Conservation (phyloP, 2,113 vertebrate species). For the Tylochromis polylepis region DNA sequence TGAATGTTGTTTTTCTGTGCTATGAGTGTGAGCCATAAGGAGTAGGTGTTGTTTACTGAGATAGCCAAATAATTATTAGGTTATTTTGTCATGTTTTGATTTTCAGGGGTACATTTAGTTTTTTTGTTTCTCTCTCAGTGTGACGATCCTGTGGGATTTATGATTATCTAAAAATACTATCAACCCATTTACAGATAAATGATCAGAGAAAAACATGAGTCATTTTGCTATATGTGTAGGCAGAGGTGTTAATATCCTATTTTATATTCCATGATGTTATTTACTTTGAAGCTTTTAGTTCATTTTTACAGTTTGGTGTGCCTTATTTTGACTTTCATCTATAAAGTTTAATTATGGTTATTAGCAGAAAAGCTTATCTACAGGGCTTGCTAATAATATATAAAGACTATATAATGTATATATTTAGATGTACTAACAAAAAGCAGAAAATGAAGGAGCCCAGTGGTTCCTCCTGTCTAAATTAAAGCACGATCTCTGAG, state of each 20-base stretch:
- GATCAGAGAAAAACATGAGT: not conserved
- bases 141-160: not conserved
- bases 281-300: not conserved
- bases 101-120: not conserved
- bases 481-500: not conserved
- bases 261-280: not conserved
- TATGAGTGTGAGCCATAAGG: not conserved
- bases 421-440: not conserved
- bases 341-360: not conserved
- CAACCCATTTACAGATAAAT: not conserved
- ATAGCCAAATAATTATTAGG: not conserved
- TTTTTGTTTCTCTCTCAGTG: not conserved
- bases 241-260: not conserved
- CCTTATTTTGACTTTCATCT: not conserved
- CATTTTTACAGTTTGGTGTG: not conserved
- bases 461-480: not conserved
- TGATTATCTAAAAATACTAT: not conserved
- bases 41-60: not conserved
- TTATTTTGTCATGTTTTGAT: not conserved
- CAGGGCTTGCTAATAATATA: not conserved
- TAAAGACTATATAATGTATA: not conserved
- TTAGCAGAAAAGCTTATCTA: not conserved
- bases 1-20: not conserved
- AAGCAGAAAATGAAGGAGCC: not conserved
- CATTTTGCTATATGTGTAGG: not conserved